Percentiles rank a stretch among this genome's conserved stretches.
Conservation (phyloP, 2,888 invertebrate species). For the Microctonus hyperodae region DNA sequence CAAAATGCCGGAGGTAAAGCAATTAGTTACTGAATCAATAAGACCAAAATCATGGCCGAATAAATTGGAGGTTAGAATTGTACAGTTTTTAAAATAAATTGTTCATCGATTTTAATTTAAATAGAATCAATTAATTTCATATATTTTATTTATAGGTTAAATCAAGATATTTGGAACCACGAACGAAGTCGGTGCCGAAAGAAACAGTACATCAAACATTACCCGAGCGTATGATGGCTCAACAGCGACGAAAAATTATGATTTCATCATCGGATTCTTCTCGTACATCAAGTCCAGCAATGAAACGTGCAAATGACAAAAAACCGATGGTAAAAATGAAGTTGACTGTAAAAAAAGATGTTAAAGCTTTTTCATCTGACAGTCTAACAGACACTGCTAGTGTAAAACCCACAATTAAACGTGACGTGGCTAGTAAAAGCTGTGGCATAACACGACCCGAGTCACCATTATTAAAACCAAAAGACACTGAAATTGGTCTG, state of each 20-base stretch:
- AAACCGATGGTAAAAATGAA: slow-evolving; percentile 55
- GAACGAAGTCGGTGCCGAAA: slow-evolving; percentile 54
- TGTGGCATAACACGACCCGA: slow-evolving; percentile 61
- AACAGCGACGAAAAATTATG: slow-evolving; percentile 64
- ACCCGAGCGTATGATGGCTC: slow-evolving; percentile 55
- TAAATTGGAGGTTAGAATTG: slow-evolving; percentile 54
- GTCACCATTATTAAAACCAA: slow-evolving; percentile 57
- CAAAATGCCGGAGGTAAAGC: slow-evolving; percentile 55
- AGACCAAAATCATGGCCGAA: slow-evolving; percentile 62
- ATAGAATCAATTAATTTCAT: slow-evolving; percentile 1
- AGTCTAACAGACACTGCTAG: slow-evolving; percentile 64
- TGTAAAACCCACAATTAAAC: slow-evolving; percentile 44
- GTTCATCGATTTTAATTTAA: not conserved
- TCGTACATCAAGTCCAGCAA: slow-evolving; percentile 73
- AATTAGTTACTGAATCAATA: slow-evolving; percentile 39
- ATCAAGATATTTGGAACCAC: slow-evolving; percentile 72
- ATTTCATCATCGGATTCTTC: slow-evolving; percentile 74
- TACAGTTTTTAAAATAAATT: not conserved
- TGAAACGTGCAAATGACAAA: slow-evolving; percentile 62
- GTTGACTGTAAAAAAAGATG: slow-evolving; percentile 55
- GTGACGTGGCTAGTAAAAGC: slow-evolving; percentile 55
- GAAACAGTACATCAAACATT: slow-evolving; percentile 40
- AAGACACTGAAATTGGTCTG: slow-evolving; percentile 54
- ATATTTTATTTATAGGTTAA: slow-evolving; percentile 61
- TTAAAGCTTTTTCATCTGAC: slow-evolving; percentile 65